Percentiles rank a stretch among this genome's conserved stretches.
phyloP scores from a whole-genome alignment of 1,140 invertebrate genomes.

The Megalonaias nervosa region DNA sequence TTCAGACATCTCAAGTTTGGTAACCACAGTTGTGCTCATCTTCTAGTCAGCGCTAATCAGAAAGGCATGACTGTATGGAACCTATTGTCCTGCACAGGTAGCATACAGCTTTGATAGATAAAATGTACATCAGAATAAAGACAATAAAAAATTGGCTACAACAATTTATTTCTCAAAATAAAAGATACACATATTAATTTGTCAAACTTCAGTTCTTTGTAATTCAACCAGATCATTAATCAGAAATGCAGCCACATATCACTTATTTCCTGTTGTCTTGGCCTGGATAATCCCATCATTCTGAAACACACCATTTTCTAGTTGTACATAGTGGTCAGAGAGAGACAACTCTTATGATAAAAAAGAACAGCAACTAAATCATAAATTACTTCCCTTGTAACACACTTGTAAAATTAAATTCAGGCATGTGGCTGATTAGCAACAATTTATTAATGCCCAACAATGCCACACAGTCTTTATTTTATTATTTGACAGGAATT shows the following conservation, averaged over 20 bases:
- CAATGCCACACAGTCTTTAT: background rate
- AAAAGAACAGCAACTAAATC: background rate
- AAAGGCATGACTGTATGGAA: slow-evolving; percentile 81
- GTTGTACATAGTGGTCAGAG: too few relatives aligned
- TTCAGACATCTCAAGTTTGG: slow-evolving; percentile 79
- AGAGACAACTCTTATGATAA: background rate
- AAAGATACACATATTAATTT: background rate
- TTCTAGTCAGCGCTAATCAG: slow-evolving; percentile 76
- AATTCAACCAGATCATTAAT: background rate
- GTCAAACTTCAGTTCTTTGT: background rate
- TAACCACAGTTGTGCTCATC: slow-evolving; percentile 76
- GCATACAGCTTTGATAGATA: background rate
- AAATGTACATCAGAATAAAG: background rate
- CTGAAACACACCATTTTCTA: too few relatives aligned
- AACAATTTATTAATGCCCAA: background rate
- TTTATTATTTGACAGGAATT: background rate
- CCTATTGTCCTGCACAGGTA: slow-evolving; percentile 77
- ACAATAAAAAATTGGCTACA: background rate
- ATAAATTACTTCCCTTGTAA: background rate
- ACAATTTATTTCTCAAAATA: background rate
- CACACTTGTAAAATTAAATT: background rate
- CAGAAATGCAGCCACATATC: too few relatives aligned
- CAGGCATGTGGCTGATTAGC: too few relatives aligned
- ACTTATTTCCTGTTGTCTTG: too few relatives aligned
- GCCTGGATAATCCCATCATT: too few relatives aligned